phyloP scores from a whole-genome alignment of 2,113 vertebrate species.

The Phyllostomus hastatus region DNA sequence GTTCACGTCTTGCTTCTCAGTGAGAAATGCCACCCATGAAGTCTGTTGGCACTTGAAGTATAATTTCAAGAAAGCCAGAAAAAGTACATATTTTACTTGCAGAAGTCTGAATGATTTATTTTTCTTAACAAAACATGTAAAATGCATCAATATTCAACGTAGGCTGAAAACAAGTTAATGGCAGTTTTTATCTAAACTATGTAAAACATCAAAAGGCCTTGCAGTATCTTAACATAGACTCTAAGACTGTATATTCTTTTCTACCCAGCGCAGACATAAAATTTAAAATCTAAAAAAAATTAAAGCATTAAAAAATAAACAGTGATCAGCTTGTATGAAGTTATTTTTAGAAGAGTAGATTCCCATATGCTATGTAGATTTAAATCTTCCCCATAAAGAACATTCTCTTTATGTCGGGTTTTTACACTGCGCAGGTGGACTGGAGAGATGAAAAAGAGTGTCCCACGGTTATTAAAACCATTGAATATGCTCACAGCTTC shows the following conservation, averaged over 20 bases:
- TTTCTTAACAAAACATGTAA: slow-evolving; percentile 64
- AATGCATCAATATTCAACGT: slow-evolving; percentile 52
- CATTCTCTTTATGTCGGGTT: neutral
- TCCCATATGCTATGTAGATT: neutral
- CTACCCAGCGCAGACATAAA: neutral
- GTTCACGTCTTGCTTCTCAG: slow-evolving; percentile 18
- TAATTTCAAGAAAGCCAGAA: slow-evolving; percentile 56
- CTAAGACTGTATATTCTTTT: neutral
- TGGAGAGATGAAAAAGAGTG: slow-evolving; percentile 14
- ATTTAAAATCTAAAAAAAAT: slow-evolving; percentile 27
- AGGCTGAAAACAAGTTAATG: slow-evolving; percentile 46
- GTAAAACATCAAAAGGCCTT: neutral
- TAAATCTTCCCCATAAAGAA: slow-evolving; percentile 7
- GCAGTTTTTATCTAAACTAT: slow-evolving; percentile 47
- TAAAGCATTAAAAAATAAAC: slow-evolving; percentile 5
- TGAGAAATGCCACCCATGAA: slow-evolving; percentile 2
- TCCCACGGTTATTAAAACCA: slow-evolving; percentile 44
- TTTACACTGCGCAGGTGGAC: slow-evolving; percentile 12
- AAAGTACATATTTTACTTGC: slow-evolving; percentile 18
- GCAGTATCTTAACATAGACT: neutral
- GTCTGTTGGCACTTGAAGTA: slow-evolving; percentile 36
- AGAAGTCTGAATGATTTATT: slow-evolving; percentile 47
- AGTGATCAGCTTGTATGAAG: neutral
- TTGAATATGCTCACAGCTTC: neutral
- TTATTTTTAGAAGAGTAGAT: slow-evolving; percentile 1